Evolutionary conservation across 2,113 vertebrate genomes (phyloP).

Genomic region (Pleuronectes platessa): DNA sequence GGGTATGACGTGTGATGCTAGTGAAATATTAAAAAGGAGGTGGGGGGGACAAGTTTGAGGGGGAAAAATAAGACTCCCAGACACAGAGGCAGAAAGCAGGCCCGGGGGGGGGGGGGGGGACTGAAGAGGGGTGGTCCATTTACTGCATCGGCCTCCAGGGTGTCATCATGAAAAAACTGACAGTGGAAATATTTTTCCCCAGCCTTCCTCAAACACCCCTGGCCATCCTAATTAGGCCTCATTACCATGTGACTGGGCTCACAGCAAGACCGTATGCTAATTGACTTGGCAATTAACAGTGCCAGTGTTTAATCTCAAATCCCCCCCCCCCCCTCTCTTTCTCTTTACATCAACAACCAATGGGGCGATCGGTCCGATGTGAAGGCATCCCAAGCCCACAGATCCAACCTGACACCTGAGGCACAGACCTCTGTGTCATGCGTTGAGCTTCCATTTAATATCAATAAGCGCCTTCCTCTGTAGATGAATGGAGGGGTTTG

Average conservation of each 20-base stretch:
- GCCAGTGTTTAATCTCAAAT: constrained; percentile 38
- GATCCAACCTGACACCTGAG: constrained; percentile 20
- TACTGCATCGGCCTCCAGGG: constrained; percentile 24
- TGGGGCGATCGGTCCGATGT: constrained; percentile 16
- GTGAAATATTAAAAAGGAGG: constrained; percentile 33
- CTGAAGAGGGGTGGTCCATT: constrained; percentile 26
- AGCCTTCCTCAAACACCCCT: constrained; percentile 58
- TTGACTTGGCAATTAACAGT: constrained; percentile 77
- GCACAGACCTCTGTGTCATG: constrained; percentile 32
- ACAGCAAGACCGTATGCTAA: constrained; percentile 77
- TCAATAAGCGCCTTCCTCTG: constrained; percentile 35
- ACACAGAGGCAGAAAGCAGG: neutral
- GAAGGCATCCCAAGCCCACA: constrained; percentile 34
- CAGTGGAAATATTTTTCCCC: constrained; percentile 59
- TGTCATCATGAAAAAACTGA: constrained; percentile 28
- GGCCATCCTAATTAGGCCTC: constrained; percentile 77
- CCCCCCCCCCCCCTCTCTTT: neutral
- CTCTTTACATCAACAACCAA: constrained; percentile 24
- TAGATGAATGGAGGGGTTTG: constrained; percentile 15
- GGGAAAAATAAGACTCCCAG: neutral
- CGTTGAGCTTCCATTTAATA: constrained; percentile 19
- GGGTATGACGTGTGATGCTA: constrained; percentile 13
- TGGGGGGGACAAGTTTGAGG: neutral
- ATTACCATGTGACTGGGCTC: constrained; percentile 77
- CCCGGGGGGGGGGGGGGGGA: neutral